Percentiles rank a stretch among this genome's conserved stretches.
These are phyloP conservation scores for Chionomys nivalis DNA, from an alignment of 2,113 vertebrate species.

Conservation along the genomic window DNA sequence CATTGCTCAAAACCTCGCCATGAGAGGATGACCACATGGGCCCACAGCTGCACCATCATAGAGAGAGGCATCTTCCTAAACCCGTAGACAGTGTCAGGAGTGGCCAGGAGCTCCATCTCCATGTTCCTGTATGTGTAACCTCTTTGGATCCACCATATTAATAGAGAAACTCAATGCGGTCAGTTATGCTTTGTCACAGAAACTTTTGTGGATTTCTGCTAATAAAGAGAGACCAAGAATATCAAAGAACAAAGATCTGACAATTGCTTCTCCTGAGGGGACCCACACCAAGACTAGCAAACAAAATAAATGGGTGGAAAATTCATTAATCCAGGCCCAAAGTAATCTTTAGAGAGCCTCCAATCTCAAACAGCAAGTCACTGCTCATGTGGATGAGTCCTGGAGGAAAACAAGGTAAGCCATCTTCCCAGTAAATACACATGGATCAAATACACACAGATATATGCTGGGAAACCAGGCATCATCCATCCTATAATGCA, in stretches of 20 bases:
- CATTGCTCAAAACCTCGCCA: not conserved
- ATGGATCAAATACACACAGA: fast-evolving
- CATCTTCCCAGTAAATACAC: not conserved
- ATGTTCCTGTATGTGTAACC: not conserved
- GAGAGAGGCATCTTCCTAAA: not conserved
- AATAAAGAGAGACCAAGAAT: not conserved
- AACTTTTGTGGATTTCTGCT: not conserved
- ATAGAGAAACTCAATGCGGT: not conserved
- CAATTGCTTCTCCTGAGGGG: not conserved
- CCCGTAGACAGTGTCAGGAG: not conserved
- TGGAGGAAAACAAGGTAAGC: not conserved
- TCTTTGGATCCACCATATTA: not conserved
- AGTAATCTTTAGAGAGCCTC: fast-evolving
- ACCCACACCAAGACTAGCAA: not conserved
- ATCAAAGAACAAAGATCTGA: not conserved
- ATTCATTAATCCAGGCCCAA: not conserved
- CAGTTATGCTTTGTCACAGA: not conserved
- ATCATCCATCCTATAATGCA: not conserved
- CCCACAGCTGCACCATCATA: fast-evolving
- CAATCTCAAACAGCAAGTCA: not conserved
- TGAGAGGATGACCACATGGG: not conserved
- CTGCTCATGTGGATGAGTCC: too few relatives aligned
- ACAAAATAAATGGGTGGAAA: not conserved
- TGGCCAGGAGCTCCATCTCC: not conserved
- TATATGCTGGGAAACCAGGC: not conserved